These are phyloP conservation scores for Cheilosia variabilis DNA, from an alignment of 2,888 invertebrate genomes.

Conservation along the genomic window DNA sequence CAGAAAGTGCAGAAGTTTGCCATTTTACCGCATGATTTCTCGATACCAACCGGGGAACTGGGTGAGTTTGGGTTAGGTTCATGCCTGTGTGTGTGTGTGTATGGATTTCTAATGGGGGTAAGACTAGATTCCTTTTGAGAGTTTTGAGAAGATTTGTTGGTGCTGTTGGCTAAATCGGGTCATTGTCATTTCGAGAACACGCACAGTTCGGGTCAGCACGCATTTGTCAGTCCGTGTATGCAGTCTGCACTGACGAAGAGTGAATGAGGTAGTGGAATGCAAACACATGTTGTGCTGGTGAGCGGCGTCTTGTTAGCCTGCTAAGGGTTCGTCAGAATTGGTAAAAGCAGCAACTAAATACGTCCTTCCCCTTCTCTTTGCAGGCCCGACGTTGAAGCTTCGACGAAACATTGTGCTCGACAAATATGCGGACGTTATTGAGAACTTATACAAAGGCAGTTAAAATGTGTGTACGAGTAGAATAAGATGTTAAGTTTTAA, in stretches of 20 bases:
- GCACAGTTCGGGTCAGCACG: neutral
- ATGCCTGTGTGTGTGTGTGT: neutral
- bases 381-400: conserved; percentile 93
- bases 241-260: neutral
- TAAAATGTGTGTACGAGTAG: neutral
- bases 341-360: neutral
- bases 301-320: too few species aligned
- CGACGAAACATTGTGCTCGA: conserved; percentile 90
- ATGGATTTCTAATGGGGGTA: conserved; percentile 17
- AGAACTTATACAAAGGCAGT: conserved; percentile 82
- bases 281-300: too few species aligned
- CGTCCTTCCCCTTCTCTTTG: conserved; percentile 22
- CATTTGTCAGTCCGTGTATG: conserved; percentile 31
- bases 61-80: conserved; percentile 75
- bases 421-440: conserved; percentile 91
- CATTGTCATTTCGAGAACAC: conserved; percentile 38
- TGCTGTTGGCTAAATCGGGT: conserved; percentile 25
- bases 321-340: neutral
- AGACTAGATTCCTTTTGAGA: conserved; percentile 33
- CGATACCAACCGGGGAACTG: conserved; percentile 92
- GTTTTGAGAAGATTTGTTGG: conserved; percentile 28
- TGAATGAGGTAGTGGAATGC: neutral
- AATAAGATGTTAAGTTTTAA: conserved; percentile 1
- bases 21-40: conserved; percentile 93
- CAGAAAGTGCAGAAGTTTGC: conserved; percentile 94